Evolutionary conservation across 2,113 vertebrate genomes (phyloP).

Genomic region (Callaeas wilsoni): DNA sequence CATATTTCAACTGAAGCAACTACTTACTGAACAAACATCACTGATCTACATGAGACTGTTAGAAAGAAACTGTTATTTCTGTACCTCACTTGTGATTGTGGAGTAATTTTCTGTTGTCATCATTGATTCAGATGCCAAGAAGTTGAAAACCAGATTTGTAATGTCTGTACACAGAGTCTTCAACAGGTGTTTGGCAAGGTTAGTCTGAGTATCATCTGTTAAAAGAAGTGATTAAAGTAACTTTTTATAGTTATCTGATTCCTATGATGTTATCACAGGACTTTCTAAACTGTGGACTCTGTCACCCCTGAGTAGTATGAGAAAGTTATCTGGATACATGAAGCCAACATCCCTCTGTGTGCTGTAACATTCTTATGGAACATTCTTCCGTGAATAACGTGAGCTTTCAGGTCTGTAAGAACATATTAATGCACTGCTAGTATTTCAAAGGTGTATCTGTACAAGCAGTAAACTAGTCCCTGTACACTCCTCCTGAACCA

Average conservation of each 20-base stretch:
- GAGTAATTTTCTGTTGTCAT: conserved; percentile 83
- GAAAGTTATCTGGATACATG: background rate
- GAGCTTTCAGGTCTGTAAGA: background rate
- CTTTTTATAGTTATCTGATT: background rate
- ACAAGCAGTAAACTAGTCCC: background rate
- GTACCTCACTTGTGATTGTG: conserved; percentile 85
- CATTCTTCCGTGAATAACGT: background rate
- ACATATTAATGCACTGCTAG: background rate
- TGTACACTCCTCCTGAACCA: background rate
- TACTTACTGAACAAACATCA: background rate
- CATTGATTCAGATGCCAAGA: conserved; percentile 89
- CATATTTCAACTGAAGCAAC: background rate
- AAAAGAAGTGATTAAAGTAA: conserved; percentile 43
- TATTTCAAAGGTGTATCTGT: background rate
- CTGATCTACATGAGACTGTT: background rate
- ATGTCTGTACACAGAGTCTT: conserved; percentile 89
- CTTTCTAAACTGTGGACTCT: background rate
- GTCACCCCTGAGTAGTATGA: background rate
- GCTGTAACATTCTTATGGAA: background rate
- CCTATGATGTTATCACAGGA: background rate
- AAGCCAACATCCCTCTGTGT: background rate
- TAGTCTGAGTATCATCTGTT: conserved; percentile 88
- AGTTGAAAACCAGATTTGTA: conserved; percentile 91
- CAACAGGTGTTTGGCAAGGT: conserved; percentile 86
- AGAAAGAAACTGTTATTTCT: background rate